Evolutionary conservation across 1,140 invertebrate species (phyloP), one percentile per base, ranked within the genome.

Genomic region (Chionoecetes opilio): DNA sequence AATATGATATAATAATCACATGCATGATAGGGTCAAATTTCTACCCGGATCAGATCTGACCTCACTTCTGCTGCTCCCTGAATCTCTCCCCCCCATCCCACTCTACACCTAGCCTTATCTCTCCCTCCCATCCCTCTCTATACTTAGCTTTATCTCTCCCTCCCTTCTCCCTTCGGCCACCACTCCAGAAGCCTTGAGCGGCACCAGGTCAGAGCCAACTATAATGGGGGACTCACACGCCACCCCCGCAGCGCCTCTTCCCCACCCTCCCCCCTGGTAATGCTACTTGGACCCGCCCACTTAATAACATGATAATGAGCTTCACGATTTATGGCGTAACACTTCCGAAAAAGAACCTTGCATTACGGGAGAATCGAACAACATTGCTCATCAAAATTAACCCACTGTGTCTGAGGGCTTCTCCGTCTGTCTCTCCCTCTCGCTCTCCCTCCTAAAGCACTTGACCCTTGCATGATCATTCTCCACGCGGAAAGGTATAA

Each of bases 201-300:
- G 34, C 87, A 89, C 21, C 37, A 41, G 87, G 11, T 41, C 29
- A 41, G 34, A 26, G 26, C 26, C 41, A 89, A 37, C n/a, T 21
- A 41, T 89, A 89, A 89, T 89, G 87, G 37, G 87, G 41, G 87
- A 37, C n/a, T 41, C n/a, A 37, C 87, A 89, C 87, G 87, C 87
- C 87, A 89, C 34, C 29, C 37, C 87, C 32, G 37, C 87, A 35
- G 37, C n/a, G 38, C 41, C 88, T 41, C 31, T 26, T 21, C 29
- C 41, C 29, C 41, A 38, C 32, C 26, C 41, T 29, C 11, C 63
- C n/a, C 63, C 63, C 63, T n/a, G 21, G n/a, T 75, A 21, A n/a
- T 75, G 63, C 63, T 75, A 75, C 63, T n/a, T 75, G 63, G 63
- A 75, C 63, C 63, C 63, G 63, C 63, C 63, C 63, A 75, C 63